These are phyloP conservation scores for Heliothis subflexa DNA, from an alignment of 1,140 invertebrate genomes.

Conservation along the genomic window DNA sequence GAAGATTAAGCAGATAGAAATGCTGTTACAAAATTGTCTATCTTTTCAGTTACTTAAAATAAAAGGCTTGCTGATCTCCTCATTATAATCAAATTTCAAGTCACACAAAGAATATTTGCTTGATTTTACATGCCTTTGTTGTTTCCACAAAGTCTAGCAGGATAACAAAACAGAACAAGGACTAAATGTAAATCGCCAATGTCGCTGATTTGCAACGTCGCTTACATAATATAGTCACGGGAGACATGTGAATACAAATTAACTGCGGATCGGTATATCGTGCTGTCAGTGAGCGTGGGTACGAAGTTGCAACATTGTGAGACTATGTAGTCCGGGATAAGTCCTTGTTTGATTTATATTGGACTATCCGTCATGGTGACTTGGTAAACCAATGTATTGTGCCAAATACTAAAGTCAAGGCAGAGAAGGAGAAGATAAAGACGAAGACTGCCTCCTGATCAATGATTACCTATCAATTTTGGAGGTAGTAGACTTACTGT, in stretches of 20 bases:
- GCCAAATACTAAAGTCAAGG: too few species aligned
- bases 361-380: not conserved
- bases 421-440: too few species aligned
- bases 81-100: too few species aligned
- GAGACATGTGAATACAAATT: slow-evolving; percentile 71
- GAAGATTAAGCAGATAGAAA: too few species aligned
- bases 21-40: too few species aligned
- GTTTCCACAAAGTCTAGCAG: slow-evolving; percentile 31
- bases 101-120: too few species aligned
- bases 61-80: too few species aligned
- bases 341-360: not conserved
- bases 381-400: too few species aligned
- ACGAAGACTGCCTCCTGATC: too few species aligned
- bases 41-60: too few species aligned
- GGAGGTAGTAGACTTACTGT: too few species aligned
- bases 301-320: slow-evolving; percentile 1
- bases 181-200: slow-evolving; percentile 61
- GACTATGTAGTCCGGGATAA: slow-evolving; percentile 5
- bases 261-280: slow-evolving; percentile 54
- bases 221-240: slow-evolving; percentile 64
- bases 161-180: slow-evolving; percentile 45
- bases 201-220: slow-evolving; percentile 65
- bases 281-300: slow-evolving; percentile 49
- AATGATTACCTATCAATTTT: too few species aligned
- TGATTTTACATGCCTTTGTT: not conserved